A percentile compares a stretch with the other conserved stretches of the same genome.
Evolutionary conservation across 2,113 vertebrate genomes (phyloP).

Genomic region (Pseudorasbora parva): DNA sequence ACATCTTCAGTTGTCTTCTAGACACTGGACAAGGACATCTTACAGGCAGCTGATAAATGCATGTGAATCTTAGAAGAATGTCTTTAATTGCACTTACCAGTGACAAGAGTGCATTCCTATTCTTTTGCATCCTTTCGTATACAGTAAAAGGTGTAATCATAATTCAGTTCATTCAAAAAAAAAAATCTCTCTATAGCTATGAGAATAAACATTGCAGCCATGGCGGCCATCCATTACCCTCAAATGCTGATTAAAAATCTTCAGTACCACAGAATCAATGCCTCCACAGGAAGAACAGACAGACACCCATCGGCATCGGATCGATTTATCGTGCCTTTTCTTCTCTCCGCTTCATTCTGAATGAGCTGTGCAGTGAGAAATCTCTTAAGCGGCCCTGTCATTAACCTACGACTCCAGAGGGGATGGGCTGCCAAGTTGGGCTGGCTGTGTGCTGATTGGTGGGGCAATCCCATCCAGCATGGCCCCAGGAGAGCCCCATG

Average conservation of each 20-base stretch:
- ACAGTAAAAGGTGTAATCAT: not conserved
- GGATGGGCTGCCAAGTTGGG: conserved; percentile 49
- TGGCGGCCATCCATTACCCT: not conserved
- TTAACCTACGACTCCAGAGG: conserved; percentile 63
- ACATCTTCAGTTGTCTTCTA: conserved; percentile 27
- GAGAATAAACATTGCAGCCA: not conserved
- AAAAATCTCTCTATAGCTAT: not conserved
- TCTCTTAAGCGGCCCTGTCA: conserved; percentile 60
- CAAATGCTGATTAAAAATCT: conserved; percentile 34
- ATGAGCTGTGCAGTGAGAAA: conserved; percentile 46
- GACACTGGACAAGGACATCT: conserved; percentile 55
- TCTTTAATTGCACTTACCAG: not conserved
- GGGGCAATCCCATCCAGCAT: conserved; percentile 45
- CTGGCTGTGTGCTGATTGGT: conserved; percentile 42
- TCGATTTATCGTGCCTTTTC: conserved; percentile 26
- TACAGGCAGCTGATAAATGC: conserved; percentile 58
- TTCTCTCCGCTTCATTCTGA: conserved; percentile 12
- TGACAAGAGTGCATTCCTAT: not conserved
- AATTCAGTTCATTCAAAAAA: not conserved
- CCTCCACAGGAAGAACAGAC: conserved; percentile 3
- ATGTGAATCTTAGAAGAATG: not conserved
- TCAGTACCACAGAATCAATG: conserved; percentile 18
- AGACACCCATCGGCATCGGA: conserved; percentile 17
- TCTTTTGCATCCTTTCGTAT: not conserved
- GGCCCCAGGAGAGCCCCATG: conserved; percentile 31